Evolutionary conservation across 2,888 invertebrate species (phyloP).

Genomic region (Eupithecia centaureata): DNA sequence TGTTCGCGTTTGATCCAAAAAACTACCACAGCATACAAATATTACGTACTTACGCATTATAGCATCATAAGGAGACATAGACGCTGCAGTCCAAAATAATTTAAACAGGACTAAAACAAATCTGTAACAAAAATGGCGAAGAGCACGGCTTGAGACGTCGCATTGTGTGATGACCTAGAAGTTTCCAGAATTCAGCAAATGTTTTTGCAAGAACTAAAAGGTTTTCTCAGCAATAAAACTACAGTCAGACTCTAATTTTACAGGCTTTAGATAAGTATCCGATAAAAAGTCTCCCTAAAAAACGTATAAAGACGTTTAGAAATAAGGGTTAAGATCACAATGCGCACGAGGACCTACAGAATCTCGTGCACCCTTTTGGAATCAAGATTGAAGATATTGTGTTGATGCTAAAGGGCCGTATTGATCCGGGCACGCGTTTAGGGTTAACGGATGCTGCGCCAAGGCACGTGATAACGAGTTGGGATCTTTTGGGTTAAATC

Average conservation of each 20-base stretch:
- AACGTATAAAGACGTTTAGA: constrained; percentile 52
- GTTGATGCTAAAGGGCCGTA: constrained; percentile 59
- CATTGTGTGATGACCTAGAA: no score
- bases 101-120: no score
- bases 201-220: no score
- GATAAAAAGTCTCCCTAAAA: constrained; percentile 46
- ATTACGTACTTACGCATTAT: neutral
- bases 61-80: neutral
- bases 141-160: no score
- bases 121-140: no score
- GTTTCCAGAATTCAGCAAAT: no score
- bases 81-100: neutral
- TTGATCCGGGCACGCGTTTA: constrained; percentile 78
- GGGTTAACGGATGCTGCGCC: constrained; percentile 78
- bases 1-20: constrained; percentile 29
- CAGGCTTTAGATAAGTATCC: constrained; percentile 43
- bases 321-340: constrained; percentile 72
- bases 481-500: constrained; percentile 34
- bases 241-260: constrained; percentile 37
- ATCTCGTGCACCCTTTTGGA: constrained; percentile 78
- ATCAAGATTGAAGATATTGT: constrained; percentile 71
- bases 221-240: constrained; percentile 8
- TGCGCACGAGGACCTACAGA: constrained; percentile 73
- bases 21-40: neutral
- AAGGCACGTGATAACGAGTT: constrained; percentile 62